Conservation (phyloP, 2,797 vertebrate genomes). For the Ptychadena robeensis region DNA sequence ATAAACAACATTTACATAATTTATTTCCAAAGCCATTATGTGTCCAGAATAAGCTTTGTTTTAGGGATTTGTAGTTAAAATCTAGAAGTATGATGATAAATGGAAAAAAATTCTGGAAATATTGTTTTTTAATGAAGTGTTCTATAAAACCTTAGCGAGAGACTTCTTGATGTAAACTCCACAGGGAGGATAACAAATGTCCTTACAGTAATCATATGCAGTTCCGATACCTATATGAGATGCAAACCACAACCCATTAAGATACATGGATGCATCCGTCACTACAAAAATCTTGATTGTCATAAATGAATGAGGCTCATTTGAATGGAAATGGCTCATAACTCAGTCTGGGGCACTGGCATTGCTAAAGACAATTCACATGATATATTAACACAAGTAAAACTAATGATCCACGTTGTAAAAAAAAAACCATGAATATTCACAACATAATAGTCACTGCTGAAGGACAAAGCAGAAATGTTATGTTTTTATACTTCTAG, state of each 20-base stretch:
- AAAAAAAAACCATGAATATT: conserved; percentile 58
- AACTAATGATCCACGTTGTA: conserved; percentile 57
- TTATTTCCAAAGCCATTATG: background rate
- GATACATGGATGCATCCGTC: conserved; percentile 36
- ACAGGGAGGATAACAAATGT: conserved; percentile 52
- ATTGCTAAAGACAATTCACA: conserved; percentile 54
- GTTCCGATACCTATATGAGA: conserved; percentile 48
- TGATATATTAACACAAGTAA: conserved; percentile 50
- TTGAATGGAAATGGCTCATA: conserved; percentile 60
- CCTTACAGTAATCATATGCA: conserved; percentile 48
- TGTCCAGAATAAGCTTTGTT: background rate
- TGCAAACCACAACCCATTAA: conserved; percentile 53
- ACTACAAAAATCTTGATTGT: conserved; percentile 54
- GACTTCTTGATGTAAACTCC: conserved; percentile 27
- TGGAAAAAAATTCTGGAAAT: background rate
- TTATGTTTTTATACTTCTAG: background rate
- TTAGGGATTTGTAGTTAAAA: background rate
- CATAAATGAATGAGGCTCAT: conserved; percentile 52
- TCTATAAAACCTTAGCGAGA: conserved; percentile 1
- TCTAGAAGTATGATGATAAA: background rate
- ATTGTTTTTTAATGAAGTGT: conserved; percentile 4
- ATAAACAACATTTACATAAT: background rate
- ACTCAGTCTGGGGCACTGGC: conserved; percentile 55
- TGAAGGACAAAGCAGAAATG: conserved; percentile 53
- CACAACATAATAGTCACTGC: conserved; percentile 49